A percentile compares a stretch with the other conserved stretches of the same genome.
phyloP scores from a whole-genome alignment of 64 coral and sea anemone species.

The Stylophora pistillata region DNA sequence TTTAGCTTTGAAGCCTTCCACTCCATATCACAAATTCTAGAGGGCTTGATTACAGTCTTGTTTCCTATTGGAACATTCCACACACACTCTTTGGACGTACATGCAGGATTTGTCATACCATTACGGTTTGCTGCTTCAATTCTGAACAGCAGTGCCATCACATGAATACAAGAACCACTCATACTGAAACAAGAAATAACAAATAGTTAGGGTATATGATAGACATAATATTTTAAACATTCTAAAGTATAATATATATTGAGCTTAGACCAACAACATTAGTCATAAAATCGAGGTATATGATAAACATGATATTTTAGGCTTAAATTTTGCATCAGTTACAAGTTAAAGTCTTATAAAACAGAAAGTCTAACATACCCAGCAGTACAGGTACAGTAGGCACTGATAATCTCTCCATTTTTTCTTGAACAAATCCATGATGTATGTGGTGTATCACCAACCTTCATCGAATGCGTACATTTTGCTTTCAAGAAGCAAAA shows the following conservation, averaged over 20 bases:
- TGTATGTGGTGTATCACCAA: slow-evolving; percentile 19
- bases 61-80: slow-evolving; percentile 46
- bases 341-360: not conserved
- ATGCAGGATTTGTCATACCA: slow-evolving; percentile 64
- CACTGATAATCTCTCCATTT: slow-evolving; percentile 38
- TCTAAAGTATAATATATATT: not conserved
- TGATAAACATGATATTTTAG: not conserved
- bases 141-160: slow-evolving; percentile 62
- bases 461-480: slow-evolving; percentile 59
- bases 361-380: slow-evolving; percentile 14
- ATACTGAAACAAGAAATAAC: slow-evolving; percentile 46
- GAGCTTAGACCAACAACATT: slow-evolving; percentile 2
- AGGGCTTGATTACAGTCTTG: slow-evolving; percentile 39
- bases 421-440: slow-evolving; percentile 25
- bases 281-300: not conserved
- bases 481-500: slow-evolving; percentile 47
- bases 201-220: not conserved
- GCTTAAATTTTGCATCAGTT: not conserved
- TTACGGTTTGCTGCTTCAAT: slow-evolving; percentile 58
- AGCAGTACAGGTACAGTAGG: slow-evolving; percentile 56
- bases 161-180: slow-evolving; percentile 61
- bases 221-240: not conserved
- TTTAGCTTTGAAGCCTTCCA: slow-evolving; percentile 62
- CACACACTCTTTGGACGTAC: slow-evolving; percentile 50
- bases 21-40: slow-evolving; percentile 42